A percentile compares a stretch with the other conserved stretches of the same genome.
phyloP scores from a whole-genome alignment of 2,113 vertebrate genomes.

The Bubalus kerabau region DNA sequence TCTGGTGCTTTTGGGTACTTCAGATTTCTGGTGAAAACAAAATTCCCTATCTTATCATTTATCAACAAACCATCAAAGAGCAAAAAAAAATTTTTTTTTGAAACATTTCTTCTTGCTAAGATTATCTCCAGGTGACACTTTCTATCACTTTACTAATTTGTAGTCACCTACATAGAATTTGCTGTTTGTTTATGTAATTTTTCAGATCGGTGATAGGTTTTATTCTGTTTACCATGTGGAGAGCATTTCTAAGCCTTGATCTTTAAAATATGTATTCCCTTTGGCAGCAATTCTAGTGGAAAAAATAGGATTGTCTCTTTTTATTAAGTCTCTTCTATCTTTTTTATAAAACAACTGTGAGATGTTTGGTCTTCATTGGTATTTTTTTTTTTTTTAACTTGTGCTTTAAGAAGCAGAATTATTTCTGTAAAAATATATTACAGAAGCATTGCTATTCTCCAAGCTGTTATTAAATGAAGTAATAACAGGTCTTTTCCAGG shows the following conservation, averaged over 20 bases:
- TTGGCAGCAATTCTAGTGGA: constrained; percentile 40
- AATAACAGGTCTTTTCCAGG: neutral
- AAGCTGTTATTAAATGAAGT: neutral
- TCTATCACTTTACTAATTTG: constrained; percentile 57
- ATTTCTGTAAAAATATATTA: neutral
- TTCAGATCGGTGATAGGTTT: constrained; percentile 53
- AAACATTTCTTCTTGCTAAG: constrained; percentile 52
- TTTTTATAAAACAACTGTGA: constrained; percentile 36
- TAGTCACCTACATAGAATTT: constrained; percentile 41
- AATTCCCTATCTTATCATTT: neutral
- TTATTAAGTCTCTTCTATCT: constrained; percentile 50
- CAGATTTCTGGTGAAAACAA: neutral
- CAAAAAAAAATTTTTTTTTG: constrained; percentile 11
- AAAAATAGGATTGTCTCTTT: constrained; percentile 43
- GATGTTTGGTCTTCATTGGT: neutral
- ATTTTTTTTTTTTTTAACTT: no score
- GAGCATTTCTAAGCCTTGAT: constrained; percentile 46
- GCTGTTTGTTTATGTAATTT: constrained; percentile 55
- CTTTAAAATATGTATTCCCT: constrained; percentile 30
- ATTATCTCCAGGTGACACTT: constrained; percentile 40
- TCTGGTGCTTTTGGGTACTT: neutral
- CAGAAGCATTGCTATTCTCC: neutral
- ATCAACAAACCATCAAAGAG: neutral
- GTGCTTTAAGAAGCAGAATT: neutral
- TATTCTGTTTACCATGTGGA: constrained; percentile 53